phyloP scores from a whole-genome alignment of 2,113 vertebrate species.

The Rhagologus leucostigma region DNA sequence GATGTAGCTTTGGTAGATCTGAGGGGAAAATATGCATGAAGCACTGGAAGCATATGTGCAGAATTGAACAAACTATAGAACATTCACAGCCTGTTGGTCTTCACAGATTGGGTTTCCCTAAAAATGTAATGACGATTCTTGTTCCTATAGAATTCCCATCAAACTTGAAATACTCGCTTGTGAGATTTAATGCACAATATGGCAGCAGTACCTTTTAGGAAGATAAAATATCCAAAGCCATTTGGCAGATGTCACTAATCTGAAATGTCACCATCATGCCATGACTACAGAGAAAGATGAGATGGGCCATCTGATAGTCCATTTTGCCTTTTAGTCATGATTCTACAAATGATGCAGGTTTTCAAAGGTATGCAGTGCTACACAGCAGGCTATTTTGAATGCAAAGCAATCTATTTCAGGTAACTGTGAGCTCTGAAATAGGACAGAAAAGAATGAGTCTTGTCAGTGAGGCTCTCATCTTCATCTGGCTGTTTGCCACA shows the following conservation, averaged over 20 bases:
- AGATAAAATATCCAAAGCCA: not conserved
- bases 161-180: not conserved
- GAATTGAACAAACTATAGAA: not conserved
- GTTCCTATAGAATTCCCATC: not conserved
- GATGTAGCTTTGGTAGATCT: not conserved
- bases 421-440: constrained; percentile 7
- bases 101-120: not conserved
- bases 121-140: not conserved
- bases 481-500: not conserved
- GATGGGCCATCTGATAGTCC: not conserved
- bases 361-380: not conserved
- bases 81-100: not conserved
- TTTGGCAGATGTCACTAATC: not conserved
- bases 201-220: not conserved
- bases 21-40: not conserved
- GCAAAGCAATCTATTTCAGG: not conserved
- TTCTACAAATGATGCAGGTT: not conserved
- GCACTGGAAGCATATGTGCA: not conserved
- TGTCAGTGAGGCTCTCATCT: not conserved
- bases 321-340: not conserved
- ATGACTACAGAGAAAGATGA: not conserved
- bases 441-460: not conserved
- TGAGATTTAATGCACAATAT: not conserved
- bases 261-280: not conserved
- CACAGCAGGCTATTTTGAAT: not conserved